Conservation (phyloP, 92 coral and sea anemone genomes). For the Meandrina meandrites region DNA sequence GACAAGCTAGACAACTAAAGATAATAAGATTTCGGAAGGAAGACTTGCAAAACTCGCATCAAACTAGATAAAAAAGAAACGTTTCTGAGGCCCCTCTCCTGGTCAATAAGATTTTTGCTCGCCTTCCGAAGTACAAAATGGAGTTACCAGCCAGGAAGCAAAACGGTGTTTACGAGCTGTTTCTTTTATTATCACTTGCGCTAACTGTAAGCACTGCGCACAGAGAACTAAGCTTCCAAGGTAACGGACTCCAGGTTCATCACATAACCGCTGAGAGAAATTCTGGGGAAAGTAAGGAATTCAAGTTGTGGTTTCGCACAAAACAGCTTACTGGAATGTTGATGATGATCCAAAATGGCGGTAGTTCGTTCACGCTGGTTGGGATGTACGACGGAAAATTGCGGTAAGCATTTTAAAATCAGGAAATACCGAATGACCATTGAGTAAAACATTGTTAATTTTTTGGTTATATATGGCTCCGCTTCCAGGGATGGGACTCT, state of each 20-base stretch:
- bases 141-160: neutral
- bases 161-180: neutral
- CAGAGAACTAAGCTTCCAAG: constrained; percentile 10
- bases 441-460: neutral
- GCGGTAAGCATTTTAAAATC: constrained; percentile 16
- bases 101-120: neutral
- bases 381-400: constrained; percentile 24
- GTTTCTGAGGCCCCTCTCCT: neutral
- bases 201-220: neutral
- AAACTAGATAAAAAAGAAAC: neutral
- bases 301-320: constrained; percentile 43
- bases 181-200: neutral
- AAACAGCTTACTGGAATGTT: constrained; percentile 27
- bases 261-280: neutral
- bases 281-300: neutral
- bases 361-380: constrained; percentile 6
- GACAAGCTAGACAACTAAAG: neutral
- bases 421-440: neutral
- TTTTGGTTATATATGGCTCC: no score
- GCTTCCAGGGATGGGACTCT: no score
- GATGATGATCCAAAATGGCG: constrained; percentile 23
- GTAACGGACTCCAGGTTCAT: constrained; percentile 18
- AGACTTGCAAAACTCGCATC: neutral
- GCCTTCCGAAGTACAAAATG: neutral
- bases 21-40: neutral